These are phyloP conservation scores for Rattus norvegicus DNA, from an alignment of 2,113 vertebrate species.

Conservation along the genomic window DNA sequence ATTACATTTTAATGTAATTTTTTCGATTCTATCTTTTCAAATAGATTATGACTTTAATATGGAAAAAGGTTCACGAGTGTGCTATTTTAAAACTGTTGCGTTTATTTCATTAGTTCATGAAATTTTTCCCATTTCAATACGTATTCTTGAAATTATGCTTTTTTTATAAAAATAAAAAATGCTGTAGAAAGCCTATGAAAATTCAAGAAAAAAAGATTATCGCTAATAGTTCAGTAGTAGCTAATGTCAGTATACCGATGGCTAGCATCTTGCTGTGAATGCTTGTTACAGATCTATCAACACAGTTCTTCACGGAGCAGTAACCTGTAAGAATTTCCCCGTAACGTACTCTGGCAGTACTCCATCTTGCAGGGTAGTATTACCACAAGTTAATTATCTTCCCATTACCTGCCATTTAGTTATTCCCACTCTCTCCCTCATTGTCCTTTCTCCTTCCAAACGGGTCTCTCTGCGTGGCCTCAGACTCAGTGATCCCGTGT, in stretches of 20 bases:
- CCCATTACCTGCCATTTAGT: not conserved
- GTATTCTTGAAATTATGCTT: not conserved
- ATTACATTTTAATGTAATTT: not conserved
- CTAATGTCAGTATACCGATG: too few relatives aligned
- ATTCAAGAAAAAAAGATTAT: not conserved
- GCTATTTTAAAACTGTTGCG: not conserved
- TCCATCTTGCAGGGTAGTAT: not conserved
- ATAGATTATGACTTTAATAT: not conserved
- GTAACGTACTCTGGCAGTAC: not conserved
- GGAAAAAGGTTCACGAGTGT: not conserved
- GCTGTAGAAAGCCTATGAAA: not conserved
- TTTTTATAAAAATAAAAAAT: not conserved
- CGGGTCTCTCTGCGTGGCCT: not conserved
- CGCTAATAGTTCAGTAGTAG: not conserved
- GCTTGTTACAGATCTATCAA: too few relatives aligned
- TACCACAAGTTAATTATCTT: not conserved
- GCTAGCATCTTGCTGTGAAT: not conserved
- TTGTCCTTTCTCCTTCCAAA: not conserved
- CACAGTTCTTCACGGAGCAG: not conserved
- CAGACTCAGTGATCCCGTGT: not conserved
- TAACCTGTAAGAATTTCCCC: not conserved
- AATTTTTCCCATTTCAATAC: not conserved
- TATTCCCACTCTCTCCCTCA: not conserved
- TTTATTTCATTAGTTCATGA: conserved; percentile 14
- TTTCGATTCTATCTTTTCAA: not conserved